Base-by-base conservation (phyloP, 2,113 vertebrate genomes). In the Ceyx margarethae region DNA sequence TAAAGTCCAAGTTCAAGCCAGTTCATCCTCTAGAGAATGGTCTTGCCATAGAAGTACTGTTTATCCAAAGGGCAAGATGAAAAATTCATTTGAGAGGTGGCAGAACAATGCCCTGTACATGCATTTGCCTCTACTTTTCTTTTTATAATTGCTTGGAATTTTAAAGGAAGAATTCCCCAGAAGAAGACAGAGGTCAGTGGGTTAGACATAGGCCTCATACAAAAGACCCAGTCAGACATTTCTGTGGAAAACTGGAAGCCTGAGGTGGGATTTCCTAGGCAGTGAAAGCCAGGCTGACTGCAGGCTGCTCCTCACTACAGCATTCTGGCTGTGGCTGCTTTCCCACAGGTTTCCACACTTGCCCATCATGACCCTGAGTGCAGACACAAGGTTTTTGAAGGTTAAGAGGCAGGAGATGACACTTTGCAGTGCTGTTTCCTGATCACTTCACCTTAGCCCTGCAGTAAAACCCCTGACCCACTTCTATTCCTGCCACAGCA, bases 1-100 rank as follows among this genome's bases (percentile, higher is more conserved):
- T 87, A 89, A 89, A 78, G 46, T 51, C 92, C 51, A 45, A 54
- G 77, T 69, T 89, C 90, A 91, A 87, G 45, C 35, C 43, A 65
- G 74, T 89, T 87, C 69, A 87, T 53, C 61, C 87, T 85, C 75
- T 61, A 76, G 50, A 60, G 54, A 45, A 73, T 26, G 29, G 23
- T 50, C 51, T 69, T 81, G 40, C 42, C 56, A 84, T 11, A 43
- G 66, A 92, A 91, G 48, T 54, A 58, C 43, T 89, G 69, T 20
- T 87, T 87, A 84, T 64, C 13, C 50, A 75, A 87, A 87, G 69
- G 56, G 40, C 33, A 84, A 71, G 57, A 84, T 1, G 16, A 53
- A 87, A 29, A 91, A 84, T 54, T 81, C 78, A 87, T 75, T 72
- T 58, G 66, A 87, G 46, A 75, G 53, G 35, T 71, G 50, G 43